These are phyloP conservation scores for Polyommatus icarus DNA, from an alignment of 2,888 invertebrate genomes.

Conservation along the genomic window DNA sequence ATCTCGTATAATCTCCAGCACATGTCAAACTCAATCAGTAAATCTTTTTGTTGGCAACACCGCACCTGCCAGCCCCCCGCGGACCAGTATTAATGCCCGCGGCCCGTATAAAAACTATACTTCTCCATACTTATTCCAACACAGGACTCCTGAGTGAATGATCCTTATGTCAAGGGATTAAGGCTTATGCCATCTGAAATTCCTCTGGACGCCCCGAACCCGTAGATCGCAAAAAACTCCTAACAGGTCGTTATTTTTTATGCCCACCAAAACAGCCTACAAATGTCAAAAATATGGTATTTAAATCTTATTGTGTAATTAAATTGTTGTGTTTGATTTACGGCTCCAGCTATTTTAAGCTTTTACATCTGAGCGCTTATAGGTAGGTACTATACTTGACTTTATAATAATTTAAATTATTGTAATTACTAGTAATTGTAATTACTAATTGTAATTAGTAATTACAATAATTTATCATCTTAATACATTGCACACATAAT, in stretches of 20 bases:
- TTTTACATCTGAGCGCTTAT: background rate
- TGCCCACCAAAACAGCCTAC: slow-evolving; percentile 19
- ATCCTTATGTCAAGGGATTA: background rate
- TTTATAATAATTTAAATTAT: no score
- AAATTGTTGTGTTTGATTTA: slow-evolving; percentile 15
- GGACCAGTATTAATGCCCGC: slow-evolving; percentile 61
- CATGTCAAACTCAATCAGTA: slow-evolving; percentile 34
- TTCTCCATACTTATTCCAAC: background rate
- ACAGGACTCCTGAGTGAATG: background rate
- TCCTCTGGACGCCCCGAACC: background rate
- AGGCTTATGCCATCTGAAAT: background rate
- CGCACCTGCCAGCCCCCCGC: slow-evolving; percentile 70
- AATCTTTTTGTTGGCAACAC: slow-evolving; percentile 49
- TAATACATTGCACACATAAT: no score
- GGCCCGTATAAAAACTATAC: background rate
- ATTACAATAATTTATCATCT: no score
- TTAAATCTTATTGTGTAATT: slow-evolving; percentile 6
- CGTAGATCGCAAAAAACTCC: slow-evolving; percentile 1
- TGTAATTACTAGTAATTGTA: no score
- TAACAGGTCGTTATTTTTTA: slow-evolving; percentile 18
- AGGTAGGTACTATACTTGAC: no score
- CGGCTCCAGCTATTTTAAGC: background rate
- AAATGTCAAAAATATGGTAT: slow-evolving; percentile 17
- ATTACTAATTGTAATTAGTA: no score
- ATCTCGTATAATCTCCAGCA: slow-evolving; percentile 39